Conservation (phyloP, 92 coral and sea anemone genomes). For the Palythoa grandiflora region DNA sequence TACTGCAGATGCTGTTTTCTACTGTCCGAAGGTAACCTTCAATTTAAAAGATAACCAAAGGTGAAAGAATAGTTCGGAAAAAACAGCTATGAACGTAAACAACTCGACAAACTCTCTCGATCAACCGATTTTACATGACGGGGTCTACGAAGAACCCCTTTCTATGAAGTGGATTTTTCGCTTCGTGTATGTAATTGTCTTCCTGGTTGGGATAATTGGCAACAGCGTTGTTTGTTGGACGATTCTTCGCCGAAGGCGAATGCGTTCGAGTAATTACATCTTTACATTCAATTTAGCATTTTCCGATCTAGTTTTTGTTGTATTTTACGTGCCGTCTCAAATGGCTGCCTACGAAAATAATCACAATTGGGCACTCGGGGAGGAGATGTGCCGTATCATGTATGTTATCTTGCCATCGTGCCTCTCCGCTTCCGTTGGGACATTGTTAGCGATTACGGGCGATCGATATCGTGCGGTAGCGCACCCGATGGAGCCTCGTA, state of each 20-base stretch:
- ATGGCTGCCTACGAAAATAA: conserved; percentile 97
- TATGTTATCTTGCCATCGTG: conserved; percentile 84
- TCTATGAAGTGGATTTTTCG: conserved; percentile 88
- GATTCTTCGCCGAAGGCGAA: conserved; percentile 85
- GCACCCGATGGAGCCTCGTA: conserved; percentile 86
- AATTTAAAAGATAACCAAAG: neutral
- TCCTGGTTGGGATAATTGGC: conserved; percentile 84
- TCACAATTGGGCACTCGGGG: conserved; percentile 94
- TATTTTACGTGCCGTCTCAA: conserved; percentile 91
- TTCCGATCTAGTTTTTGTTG: conserved; percentile 86
- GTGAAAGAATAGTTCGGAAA: neutral
- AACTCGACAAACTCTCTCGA: conserved; percentile 8
- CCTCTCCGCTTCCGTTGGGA: conserved; percentile 84
- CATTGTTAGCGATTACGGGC: conserved; percentile 89
- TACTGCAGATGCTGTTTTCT: neutral
- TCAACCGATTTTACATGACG: neutral
- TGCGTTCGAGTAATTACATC: conserved; percentile 91
- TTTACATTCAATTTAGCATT: conserved; percentile 94
- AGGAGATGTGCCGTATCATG: conserved; percentile 83
- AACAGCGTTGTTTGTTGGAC: conserved; percentile 91
- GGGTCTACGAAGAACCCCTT: conserved; percentile 71
- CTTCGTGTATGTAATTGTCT: conserved; percentile 79
- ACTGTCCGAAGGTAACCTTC: neutral
- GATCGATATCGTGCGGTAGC: conserved; percentile 95
- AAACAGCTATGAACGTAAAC: conserved; percentile 2